These are phyloP conservation scores for Trichechus manatus DNA, from an alignment of 2,113 vertebrate species.

Conservation along the genomic window DNA sequence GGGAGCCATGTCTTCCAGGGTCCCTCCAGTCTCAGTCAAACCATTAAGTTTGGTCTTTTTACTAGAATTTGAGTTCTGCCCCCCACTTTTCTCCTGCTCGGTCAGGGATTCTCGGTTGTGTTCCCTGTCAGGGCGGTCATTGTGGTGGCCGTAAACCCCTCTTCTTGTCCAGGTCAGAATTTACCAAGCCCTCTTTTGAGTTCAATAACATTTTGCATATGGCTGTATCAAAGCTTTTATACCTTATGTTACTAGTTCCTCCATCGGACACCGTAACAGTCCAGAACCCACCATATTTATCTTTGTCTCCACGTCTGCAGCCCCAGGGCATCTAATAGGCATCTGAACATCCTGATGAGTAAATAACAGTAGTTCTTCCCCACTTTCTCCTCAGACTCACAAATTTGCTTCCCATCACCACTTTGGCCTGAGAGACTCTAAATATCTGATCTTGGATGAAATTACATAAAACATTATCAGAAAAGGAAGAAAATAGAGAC, in stretches of 20 bases:
- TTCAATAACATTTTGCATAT: not conserved
- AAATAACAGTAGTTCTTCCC: not conserved
- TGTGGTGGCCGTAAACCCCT: not conserved
- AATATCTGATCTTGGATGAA: not conserved
- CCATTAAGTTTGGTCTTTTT: no score
- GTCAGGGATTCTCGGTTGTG: no score
- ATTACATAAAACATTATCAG: not conserved
- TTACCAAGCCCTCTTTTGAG: not conserved
- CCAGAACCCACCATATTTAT: not conserved
- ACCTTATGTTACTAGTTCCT: not conserved
- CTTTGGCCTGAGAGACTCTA: not conserved
- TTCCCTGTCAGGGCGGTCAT: no score
- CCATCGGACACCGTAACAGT: not conserved
- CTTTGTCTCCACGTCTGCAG: not conserved
- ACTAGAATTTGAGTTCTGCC: no score
- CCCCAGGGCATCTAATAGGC: not conserved
- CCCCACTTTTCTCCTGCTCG: no score
- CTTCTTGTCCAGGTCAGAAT: not conserved
- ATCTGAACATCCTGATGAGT: not conserved
- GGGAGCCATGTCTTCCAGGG: no score
- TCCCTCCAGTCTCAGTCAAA: no score
- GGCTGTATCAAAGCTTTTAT: not conserved
- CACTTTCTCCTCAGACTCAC: not conserved
- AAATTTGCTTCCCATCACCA: not conserved
- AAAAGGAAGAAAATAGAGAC: not conserved